Percentiles rank a stretch among this genome's conserved stretches.
phyloP scores from a whole-genome alignment of 2,797 vertebrate genomes.

The Loriculus beryllinus region DNA sequence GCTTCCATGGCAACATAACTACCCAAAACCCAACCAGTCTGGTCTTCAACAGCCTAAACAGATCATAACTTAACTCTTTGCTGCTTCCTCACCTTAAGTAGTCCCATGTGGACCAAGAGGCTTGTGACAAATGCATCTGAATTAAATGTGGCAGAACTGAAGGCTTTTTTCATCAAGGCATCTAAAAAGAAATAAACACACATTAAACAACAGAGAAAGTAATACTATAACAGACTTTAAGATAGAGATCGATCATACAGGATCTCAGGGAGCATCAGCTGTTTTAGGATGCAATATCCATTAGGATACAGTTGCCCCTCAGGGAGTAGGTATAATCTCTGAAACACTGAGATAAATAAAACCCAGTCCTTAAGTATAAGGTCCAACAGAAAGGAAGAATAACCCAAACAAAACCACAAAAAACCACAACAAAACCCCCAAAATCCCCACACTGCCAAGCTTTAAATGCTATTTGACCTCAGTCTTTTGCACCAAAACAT shows the following conservation, averaged over 20 bases:
- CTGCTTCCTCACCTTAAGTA: slow-evolving; percentile 85
- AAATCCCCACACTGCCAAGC: not conserved
- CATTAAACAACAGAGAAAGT: not conserved
- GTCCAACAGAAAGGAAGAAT: not conserved
- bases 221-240: not conserved
- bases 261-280: not conserved
- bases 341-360: not conserved
- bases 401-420: not conserved
- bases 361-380: not conserved
- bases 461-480: not conserved
- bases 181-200: slow-evolving; percentile 73
- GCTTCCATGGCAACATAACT: slow-evolving; percentile 42
- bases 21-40: not conserved
- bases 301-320: not conserved
- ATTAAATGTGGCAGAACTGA: slow-evolving; percentile 83
- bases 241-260: not conserved
- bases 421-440: fast-evolving
- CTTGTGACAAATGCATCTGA: slow-evolving; percentile 86
- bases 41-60: not conserved
- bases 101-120: slow-evolving; percentile 88
- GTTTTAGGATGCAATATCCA: not conserved
- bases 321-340: not conserved
- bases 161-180: slow-evolving; percentile 87
- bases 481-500: not conserved
- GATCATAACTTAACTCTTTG: not conserved